These are phyloP conservation scores for Lordiphosa stackelbergi DNA, from an alignment of 1,140 invertebrate species.

Conservation along the genomic window DNA sequence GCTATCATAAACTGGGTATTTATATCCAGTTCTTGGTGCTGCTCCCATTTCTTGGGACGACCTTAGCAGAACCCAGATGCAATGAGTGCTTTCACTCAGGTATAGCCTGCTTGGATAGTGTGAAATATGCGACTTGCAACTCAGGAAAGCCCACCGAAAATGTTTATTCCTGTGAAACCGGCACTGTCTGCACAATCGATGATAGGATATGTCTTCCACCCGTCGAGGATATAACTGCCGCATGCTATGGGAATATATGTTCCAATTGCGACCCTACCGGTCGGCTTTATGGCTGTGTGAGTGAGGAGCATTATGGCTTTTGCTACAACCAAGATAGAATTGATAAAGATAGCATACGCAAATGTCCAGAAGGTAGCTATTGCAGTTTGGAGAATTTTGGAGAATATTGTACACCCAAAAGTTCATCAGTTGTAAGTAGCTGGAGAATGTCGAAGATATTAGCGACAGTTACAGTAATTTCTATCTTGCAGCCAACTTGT, in stretches of 20 bases:
- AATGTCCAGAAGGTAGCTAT: conserved; percentile 30
- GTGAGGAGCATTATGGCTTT: conserved; percentile 38
- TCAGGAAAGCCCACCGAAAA: not conserved
- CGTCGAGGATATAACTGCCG: not conserved
- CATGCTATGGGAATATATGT: conserved; percentile 19
- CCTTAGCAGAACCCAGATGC: conserved; percentile 6
- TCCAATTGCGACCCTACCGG: conserved; percentile 31
- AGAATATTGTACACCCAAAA: conserved; percentile 29
- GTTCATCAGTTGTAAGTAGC: conserved; percentile 20
- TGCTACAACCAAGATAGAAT: conserved; percentile 17
- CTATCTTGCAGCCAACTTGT: conserved; percentile 21
- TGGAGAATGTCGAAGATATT: not conserved
- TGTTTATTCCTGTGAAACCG: not conserved
- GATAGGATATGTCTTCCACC: conserved; percentile 3
- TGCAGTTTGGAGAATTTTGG: conserved; percentile 26
- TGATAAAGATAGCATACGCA: not conserved
- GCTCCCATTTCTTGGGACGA: not conserved
- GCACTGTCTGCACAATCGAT: conserved; percentile 4
- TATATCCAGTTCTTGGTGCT: conserved; percentile 17
- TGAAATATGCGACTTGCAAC: conserved; percentile 1
- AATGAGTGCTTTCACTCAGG: conserved; percentile 7
- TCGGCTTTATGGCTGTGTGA: conserved; percentile 31
- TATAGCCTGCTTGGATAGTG: conserved; percentile 7
- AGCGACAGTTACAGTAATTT: not conserved
- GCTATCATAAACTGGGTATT: no score